Conservation (phyloP, 1,140 invertebrate species). For the Dryas iulia region DNA sequence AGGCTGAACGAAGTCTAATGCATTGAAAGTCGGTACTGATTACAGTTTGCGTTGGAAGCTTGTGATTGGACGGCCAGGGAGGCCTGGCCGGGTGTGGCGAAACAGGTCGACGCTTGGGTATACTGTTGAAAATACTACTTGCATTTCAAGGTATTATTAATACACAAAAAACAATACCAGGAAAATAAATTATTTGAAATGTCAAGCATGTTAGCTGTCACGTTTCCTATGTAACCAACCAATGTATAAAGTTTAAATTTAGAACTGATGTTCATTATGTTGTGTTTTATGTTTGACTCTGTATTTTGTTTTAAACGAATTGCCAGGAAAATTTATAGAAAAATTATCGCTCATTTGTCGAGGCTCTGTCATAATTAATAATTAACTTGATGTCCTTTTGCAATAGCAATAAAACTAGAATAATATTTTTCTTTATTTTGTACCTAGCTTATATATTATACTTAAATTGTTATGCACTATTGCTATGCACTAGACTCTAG, state of each 20-base stretch:
- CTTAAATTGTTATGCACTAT: too few species aligned
- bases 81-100: slow-evolving; percentile 72
- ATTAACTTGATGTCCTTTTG: too few species aligned
- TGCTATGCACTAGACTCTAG: too few species aligned
- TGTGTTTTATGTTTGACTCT: neutral
- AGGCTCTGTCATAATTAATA: too few species aligned
- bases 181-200: slow-evolving; percentile 35
- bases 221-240: neutral
- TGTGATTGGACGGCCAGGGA: slow-evolving; percentile 57
- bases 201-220: slow-evolving; percentile 5
- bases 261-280: neutral
- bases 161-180: slow-evolving; percentile 48
- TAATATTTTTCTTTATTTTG: too few species aligned
- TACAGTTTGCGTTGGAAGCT: slow-evolving; percentile 48
- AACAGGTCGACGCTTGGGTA: slow-evolving; percentile 42
- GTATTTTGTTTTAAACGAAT: neutral
- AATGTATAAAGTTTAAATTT: neutral
- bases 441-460: too few species aligned
- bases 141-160: slow-evolving; percentile 40
- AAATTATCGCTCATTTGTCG: too few species aligned
- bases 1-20: slow-evolving; percentile 61
- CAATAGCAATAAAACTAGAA: too few species aligned
- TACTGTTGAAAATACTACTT: slow-evolving; percentile 44
- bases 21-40: slow-evolving; percentile 63
- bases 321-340: neutral